phyloP scores from a whole-genome alignment of 2,888 invertebrate species.

The Andrena bucephala region DNA sequence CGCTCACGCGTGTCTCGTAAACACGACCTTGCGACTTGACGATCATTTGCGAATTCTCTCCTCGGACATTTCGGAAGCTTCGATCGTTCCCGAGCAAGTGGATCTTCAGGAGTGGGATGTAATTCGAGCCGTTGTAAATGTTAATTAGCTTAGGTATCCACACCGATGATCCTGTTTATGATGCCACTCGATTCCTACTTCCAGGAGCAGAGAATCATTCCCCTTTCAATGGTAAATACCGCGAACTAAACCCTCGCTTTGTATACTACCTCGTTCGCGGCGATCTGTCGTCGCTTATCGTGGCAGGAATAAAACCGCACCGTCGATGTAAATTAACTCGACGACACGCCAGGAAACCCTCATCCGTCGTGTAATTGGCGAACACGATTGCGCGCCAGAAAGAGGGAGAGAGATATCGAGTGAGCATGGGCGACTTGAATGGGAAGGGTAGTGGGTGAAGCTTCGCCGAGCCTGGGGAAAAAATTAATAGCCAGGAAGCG shows the following conservation, averaged over 20 bases:
- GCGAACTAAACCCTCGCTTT: not conserved
- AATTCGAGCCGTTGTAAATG: not conserved
- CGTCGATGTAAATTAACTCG: conserved; percentile 31
- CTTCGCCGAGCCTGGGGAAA: conserved; percentile 35
- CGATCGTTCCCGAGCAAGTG: conserved; percentile 29
- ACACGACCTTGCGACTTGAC: conserved; percentile 77
- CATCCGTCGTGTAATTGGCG: conserved; percentile 38
- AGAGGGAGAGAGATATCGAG: not conserved
- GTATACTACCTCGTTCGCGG: conserved; percentile 11
- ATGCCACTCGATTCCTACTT: no score
- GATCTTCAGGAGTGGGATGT: no score
- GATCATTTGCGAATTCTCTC: conserved; percentile 70
- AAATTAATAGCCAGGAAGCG: not conserved
- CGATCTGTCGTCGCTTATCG: conserved; percentile 30
- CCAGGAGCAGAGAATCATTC: no score
- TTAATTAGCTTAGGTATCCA: no score
- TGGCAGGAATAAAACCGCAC: conserved; percentile 39
- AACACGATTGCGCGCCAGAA: conserved; percentile 3
- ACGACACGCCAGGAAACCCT: conserved; percentile 39
- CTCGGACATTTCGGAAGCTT: conserved; percentile 66
- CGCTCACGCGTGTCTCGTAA: conserved; percentile 70
- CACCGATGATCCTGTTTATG: no score
- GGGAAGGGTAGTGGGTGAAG: conserved; percentile 29
- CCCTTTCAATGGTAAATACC: conserved; percentile 31
- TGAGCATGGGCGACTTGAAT: not conserved